A percentile compares a stretch with the other conserved stretches of the same genome.
phyloP scores from a whole-genome alignment of 2,797 vertebrate genomes.

The Hapalemur alaotrensis region DNA sequence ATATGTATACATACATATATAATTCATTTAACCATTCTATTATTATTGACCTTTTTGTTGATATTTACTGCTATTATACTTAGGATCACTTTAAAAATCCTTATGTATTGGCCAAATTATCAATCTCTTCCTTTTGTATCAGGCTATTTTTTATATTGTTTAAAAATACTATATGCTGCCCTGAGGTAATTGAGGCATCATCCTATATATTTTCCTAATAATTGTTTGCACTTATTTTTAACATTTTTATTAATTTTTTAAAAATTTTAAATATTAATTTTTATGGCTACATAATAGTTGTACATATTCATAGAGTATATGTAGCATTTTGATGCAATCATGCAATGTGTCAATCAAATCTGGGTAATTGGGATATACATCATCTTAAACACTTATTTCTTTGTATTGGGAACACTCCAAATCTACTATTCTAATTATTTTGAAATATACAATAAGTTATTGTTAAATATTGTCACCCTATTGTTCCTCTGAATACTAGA shows the following conservation, averaged over 20 bases:
- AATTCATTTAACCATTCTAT: not conserved
- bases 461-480: not conserved
- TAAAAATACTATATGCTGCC: not conserved
- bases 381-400: not conserved
- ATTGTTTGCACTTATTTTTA: not conserved
- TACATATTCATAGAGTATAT: not conserved
- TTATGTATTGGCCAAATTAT: not conserved
- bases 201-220: not conserved
- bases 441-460: not conserved
- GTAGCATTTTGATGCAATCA: not conserved
- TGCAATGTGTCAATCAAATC: not conserved
- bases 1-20: not conserved
- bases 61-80: not conserved
- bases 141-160: not conserved
- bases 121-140: not conserved
- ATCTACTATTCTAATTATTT: not conserved
- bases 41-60: not conserved
- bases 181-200: not conserved
- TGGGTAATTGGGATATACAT: not conserved
- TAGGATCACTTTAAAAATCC: not conserved
- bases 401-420: not conserved
- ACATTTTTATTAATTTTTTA: not conserved
- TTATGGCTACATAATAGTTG: not conserved
- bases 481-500: not conserved
- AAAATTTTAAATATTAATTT: not conserved